Conservation (phyloP, 2,888 invertebrate genomes). For the Drosophila mayaguana region DNA sequence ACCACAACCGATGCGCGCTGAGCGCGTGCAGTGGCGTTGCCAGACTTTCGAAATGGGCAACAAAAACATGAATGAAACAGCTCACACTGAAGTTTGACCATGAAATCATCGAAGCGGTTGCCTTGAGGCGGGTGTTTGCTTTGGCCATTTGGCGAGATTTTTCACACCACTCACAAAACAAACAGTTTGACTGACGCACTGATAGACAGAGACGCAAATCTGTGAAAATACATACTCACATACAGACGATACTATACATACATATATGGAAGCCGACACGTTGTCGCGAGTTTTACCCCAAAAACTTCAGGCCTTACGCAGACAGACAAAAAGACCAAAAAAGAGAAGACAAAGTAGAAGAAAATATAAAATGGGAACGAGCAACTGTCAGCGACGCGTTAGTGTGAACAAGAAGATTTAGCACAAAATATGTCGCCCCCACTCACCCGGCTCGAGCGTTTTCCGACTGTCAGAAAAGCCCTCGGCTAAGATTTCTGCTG, state of each 20-base stretch:
- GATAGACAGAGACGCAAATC: constrained; percentile 59
- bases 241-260: background rate
- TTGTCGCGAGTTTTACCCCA: constrained; percentile 33
- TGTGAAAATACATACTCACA: constrained; percentile 27
- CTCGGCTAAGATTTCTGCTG: constrained; percentile 36
- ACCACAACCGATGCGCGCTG: constrained; percentile 39
- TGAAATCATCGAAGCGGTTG: constrained; percentile 52
- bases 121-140: constrained; percentile 68
- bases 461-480: constrained; percentile 37
- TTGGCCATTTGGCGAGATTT: constrained; percentile 71
- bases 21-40: constrained; percentile 52
- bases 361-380: constrained; percentile 62
- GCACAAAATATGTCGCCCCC: constrained; percentile 66
- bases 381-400: constrained; percentile 73
- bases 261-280: constrained; percentile 16
- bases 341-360: constrained; percentile 8
- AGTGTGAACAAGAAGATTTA: constrained; percentile 78
- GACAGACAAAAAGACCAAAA: constrained; percentile 26
- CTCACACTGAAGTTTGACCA: constrained; percentile 48
- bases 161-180: constrained; percentile 64
- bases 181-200: constrained; percentile 31
- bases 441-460: constrained; percentile 20
- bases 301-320: constrained; percentile 33
- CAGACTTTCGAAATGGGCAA: constrained; percentile 35
- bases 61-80: constrained; percentile 53